These are phyloP conservation scores for Zootermopsis nevadensis DNA, from an alignment of 2,888 invertebrate species.

Conservation along the genomic window DNA sequence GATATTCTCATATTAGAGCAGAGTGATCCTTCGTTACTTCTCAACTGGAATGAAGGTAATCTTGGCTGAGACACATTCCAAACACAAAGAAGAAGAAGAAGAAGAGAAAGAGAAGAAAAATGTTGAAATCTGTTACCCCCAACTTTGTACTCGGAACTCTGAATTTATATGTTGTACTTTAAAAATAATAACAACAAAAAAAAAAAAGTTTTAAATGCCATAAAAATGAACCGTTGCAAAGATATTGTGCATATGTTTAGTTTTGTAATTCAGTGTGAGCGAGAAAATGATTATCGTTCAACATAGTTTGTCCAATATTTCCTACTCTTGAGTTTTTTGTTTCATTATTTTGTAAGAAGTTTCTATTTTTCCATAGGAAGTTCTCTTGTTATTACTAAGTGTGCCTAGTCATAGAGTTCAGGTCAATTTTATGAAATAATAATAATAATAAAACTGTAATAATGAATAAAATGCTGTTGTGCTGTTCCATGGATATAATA, in stretches of 20 bases:
- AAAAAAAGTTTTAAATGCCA: constrained; percentile 51
- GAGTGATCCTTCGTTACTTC: constrained; percentile 23
- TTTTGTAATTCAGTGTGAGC: constrained; percentile 55
- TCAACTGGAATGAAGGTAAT: constrained; percentile 13
- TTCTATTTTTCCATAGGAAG: constrained; percentile 67
- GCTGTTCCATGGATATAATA: constrained; percentile 59
- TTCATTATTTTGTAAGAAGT: constrained; percentile 65
- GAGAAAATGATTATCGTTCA: constrained; percentile 52
- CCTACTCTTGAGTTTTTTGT: constrained; percentile 61
- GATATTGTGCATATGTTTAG: constrained; percentile 54
- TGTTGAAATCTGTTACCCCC: constrained; percentile 53
- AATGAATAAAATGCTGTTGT: constrained; percentile 58
- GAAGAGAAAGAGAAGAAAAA: constrained; percentile 61
- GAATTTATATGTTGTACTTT: constrained; percentile 65
- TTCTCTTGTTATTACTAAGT: constrained; percentile 73
- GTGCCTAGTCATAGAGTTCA: constrained; percentile 74
- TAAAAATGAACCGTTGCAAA: constrained; percentile 58
- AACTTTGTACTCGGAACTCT: constrained; percentile 47
- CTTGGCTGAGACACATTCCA: constrained; percentile 51
- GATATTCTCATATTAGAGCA: constrained; percentile 5
- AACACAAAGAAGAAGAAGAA: constrained; percentile 61
- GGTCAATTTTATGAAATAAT: constrained; percentile 68
- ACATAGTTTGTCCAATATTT: constrained; percentile 54
- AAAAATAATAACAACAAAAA: constrained; percentile 56
- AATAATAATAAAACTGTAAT: constrained; percentile 45